phyloP scores from a whole-genome alignment of 1,140 invertebrate species.

The Batillaria attramentaria region DNA sequence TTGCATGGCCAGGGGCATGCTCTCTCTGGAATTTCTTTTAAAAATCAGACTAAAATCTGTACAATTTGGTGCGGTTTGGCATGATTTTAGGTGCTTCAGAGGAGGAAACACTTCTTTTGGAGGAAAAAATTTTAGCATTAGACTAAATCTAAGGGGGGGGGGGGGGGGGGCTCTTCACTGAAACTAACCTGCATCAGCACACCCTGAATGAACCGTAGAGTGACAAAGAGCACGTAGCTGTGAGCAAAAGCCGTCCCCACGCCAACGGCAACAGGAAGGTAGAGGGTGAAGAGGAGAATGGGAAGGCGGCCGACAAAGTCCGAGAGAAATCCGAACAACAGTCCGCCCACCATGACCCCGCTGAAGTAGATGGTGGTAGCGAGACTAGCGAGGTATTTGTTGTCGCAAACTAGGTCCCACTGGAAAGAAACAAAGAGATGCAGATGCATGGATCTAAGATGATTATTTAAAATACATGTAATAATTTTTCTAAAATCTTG shows the following conservation, averaged over 20 bases:
- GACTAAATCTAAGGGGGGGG: background rate
- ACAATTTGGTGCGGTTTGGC: no score
- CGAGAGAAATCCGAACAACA: slow-evolving; percentile 80
- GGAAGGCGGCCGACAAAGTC: slow-evolving; percentile 81
- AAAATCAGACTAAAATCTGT: no score
- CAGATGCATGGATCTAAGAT: no score
- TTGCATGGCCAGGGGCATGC: background rate
- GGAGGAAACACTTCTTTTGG: no score
- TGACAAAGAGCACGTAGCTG: slow-evolving; percentile 51
- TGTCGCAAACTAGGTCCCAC: slow-evolving; percentile 86
- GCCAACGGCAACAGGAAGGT: slow-evolving; percentile 73
- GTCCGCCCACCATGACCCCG: slow-evolving; percentile 85
- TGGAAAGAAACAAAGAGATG: slow-evolving; percentile 71
- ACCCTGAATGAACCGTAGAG: slow-evolving; percentile 59
- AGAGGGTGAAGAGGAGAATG: slow-evolving; percentile 75
- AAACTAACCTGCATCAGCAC: slow-evolving; percentile 61
- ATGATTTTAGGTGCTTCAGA: no score
- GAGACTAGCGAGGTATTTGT: slow-evolving; percentile 79
- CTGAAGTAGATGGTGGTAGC: slow-evolving; percentile 83
- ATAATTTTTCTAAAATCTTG: no score
- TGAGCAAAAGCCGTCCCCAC: slow-evolving; percentile 72
- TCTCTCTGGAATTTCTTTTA: no score
- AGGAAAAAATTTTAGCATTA: no score
- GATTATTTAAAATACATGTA: no score
- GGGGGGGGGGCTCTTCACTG: background rate